Evolutionary conservation across 2,797 vertebrate species (phyloP).

Genomic region (Myripristis murdjan): DNA sequence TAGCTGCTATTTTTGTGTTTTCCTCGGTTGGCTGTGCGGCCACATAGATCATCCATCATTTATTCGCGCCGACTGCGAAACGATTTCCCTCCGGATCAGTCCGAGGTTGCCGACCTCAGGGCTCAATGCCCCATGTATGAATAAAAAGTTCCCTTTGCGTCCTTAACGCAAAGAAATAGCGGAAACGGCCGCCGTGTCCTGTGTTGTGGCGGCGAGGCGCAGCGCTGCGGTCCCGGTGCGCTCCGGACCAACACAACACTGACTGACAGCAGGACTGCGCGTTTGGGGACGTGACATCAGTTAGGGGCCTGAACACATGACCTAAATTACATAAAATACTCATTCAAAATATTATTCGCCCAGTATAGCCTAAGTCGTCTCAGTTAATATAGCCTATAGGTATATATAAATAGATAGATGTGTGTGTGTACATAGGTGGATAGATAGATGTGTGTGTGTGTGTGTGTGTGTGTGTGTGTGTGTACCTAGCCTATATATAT

Average conservation of each 20-base stretch:
- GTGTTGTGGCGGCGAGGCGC: conserved; percentile 5
- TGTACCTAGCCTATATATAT: no score
- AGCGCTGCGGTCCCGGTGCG: conserved; percentile 30
- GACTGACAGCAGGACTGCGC: not conserved
- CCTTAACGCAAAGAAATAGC: conserved; percentile 4
- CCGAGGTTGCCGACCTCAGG: conserved; percentile 31
- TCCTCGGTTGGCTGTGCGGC: conserved; percentile 20
- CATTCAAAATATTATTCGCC: no score
- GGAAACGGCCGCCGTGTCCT: not conserved
- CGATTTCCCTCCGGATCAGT: conserved; percentile 33
- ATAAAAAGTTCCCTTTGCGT: conserved; percentile 40
- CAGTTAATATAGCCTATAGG: no score
- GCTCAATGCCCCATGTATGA: conserved; percentile 40
- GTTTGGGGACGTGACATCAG: conserved; percentile 33
- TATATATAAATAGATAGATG: no score
- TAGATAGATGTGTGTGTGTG: no score
- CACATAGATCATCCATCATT: conserved; percentile 36
- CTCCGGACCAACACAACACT: conserved; percentile 12
- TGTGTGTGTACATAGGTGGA: no score
- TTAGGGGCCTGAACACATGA: not conserved
- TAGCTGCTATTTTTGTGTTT: conserved; percentile 35
- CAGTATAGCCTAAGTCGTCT: no score
- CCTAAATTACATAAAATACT: not conserved
- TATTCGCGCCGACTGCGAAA: conserved; percentile 30
- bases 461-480: no score